Evolutionary conservation across 2,888 invertebrate species (phyloP).

Genomic region (Adela reaumurella): DNA sequence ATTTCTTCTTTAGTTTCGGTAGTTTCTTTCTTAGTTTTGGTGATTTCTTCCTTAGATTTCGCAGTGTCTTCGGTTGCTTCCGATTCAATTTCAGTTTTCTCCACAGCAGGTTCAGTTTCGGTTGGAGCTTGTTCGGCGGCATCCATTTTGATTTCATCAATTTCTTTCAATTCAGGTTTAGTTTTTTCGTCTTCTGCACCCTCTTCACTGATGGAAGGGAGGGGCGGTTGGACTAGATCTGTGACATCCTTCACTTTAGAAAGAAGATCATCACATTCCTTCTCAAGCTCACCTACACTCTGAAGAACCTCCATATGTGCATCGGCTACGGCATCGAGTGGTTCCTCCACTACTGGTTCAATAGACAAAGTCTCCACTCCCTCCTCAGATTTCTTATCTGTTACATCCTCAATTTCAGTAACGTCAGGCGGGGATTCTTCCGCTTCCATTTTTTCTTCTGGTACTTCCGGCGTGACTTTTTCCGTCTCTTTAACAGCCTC

Average conservation of each 20-base stretch:
- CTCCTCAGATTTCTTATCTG: constrained; percentile 26
- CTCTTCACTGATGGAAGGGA: constrained; percentile 37
- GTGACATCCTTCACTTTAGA: constrained; percentile 47
- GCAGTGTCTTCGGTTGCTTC: background rate
- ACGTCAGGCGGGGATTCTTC: constrained; percentile 14
- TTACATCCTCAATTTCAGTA: constrained; percentile 35
- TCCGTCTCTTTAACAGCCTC: constrained; percentile 2
- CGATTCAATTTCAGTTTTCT: constrained; percentile 1
- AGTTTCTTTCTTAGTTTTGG: background rate
- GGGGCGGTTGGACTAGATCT: constrained; percentile 34
- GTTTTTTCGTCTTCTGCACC: constrained; percentile 35
- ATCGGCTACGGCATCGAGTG: constrained; percentile 13
- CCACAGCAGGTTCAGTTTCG: background rate
- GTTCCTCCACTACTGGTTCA: constrained; percentile 38
- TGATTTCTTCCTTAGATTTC: constrained; percentile 8
- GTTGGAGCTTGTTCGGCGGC: background rate
- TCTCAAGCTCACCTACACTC: constrained; percentile 41
- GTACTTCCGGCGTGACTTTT: constrained; percentile 5
- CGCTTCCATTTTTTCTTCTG: constrained; percentile 4
- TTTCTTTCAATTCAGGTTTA: constrained; percentile 36
- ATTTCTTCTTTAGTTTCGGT: constrained; percentile 8
- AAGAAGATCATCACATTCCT: constrained; percentile 47
- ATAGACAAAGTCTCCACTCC: constrained; percentile 28
- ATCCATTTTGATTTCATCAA: too few species aligned
- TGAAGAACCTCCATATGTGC: constrained; percentile 35